Evolutionary conservation across 2,113 vertebrate species (phyloP).

Genomic region (Merops nubicus): DNA sequence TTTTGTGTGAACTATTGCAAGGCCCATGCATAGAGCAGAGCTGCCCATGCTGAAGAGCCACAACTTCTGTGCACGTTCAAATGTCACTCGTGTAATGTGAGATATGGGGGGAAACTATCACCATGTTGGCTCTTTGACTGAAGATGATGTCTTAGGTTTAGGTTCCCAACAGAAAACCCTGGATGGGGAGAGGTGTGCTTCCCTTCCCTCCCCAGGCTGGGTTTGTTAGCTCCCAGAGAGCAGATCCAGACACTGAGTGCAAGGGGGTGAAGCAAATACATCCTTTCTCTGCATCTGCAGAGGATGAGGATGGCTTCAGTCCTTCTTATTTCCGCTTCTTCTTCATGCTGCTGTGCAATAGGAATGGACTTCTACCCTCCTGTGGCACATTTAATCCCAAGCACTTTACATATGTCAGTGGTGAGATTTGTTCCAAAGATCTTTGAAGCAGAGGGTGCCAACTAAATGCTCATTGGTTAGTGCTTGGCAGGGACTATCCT

Average conservation of each 20-base stretch:
- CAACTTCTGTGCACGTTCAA: background rate
- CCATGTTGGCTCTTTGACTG: background rate
- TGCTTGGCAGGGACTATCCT: background rate
- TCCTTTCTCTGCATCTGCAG: background rate
- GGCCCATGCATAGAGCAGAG: background rate
- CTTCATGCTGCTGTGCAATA: background rate
- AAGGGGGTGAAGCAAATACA: background rate
- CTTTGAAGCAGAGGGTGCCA: background rate
- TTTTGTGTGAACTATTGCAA: background rate
- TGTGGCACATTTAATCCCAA: background rate
- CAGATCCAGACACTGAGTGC: background rate
- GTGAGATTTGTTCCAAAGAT: background rate
- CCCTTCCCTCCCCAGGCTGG: background rate
- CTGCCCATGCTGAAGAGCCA: background rate
- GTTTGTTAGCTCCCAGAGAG: background rate
- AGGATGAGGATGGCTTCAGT: background rate
- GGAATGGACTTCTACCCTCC: background rate
- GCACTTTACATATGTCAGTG: background rate
- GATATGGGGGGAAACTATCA: background rate
- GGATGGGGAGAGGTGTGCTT: background rate
- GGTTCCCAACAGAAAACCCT: background rate
- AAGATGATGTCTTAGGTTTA: background rate
- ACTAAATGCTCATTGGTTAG: background rate
- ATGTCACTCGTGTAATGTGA: constrained; percentile 19
- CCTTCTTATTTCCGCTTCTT: background rate